Evolutionary conservation across 2,888 invertebrate species (phyloP).

Genomic region (Hoplodrina blanda): DNA sequence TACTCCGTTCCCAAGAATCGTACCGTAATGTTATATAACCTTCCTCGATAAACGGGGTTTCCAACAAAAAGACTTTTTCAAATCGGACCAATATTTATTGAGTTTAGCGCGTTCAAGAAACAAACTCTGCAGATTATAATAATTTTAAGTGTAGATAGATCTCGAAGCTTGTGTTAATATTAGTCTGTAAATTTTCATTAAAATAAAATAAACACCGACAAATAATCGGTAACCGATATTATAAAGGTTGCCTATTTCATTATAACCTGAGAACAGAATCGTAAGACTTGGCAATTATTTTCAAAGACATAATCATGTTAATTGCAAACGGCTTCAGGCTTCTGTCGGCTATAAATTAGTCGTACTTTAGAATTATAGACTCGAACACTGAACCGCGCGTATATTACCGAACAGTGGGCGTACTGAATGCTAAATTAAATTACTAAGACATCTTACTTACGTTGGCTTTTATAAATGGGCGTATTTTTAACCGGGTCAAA

Average conservation of each 20-base stretch:
- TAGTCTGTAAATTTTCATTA: too few relatives aligned
- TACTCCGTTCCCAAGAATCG: too few relatives aligned
- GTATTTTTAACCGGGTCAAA: neutral
- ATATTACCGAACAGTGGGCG: constrained; percentile 22
- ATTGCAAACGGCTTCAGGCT: constrained; percentile 30
- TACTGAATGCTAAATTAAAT: constrained; percentile 45
- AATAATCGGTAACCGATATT: neutral
- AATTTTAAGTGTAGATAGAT: too few relatives aligned
- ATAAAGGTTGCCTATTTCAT: neutral
- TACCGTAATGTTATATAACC: too few relatives aligned
- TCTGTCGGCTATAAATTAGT: constrained; percentile 49
- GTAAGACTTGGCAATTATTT: constrained; percentile 45
- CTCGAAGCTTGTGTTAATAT: too few relatives aligned
- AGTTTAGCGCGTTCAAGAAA: too few relatives aligned
- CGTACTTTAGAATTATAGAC: constrained; percentile 52
- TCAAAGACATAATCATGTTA: constrained; percentile 35
- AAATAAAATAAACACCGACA: neutral
- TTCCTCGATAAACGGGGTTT: too few relatives aligned
- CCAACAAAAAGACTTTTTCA: too few relatives aligned
- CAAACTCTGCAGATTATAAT: too few relatives aligned
- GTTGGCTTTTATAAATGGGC: neutral
- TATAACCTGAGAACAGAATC: neutral
- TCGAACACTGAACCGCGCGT: constrained; percentile 19
- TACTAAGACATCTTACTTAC: constrained; percentile 19
- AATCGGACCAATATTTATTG: too few relatives aligned